Base-by-base conservation (phyloP, 1,140 invertebrate species). In the Adelges cooleyi region DNA sequence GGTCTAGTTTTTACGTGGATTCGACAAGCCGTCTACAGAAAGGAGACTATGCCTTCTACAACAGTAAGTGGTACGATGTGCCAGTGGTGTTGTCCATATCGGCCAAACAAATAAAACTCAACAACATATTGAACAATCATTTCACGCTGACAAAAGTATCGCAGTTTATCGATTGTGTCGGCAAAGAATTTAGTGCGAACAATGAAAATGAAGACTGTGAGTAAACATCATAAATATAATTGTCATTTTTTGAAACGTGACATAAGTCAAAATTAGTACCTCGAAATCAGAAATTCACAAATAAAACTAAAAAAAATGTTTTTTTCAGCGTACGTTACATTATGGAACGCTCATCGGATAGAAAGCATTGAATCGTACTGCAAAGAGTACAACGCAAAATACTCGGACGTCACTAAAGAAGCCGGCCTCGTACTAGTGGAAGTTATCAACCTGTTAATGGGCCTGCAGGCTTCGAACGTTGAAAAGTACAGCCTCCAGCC, bases 401-500 rank as follows among this genome's bases (percentile, higher is more conserved):
- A 81, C 27, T 77, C 79, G 4, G 67, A 62, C 20, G 42, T 69
- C 15, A 72, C 27, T 11, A 75, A 77, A n/a, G 80, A 81, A 49
- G 77, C 77, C 33, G 81, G 79, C 51, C 87, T 92, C 71, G 79
- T 90, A 38, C 79, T 91, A 73, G 76, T 91, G 49, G 89, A 92
- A 73, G 75, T 90, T 42, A 83, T 91, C 1, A 87, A 86, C 67
- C 85, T 85, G 0, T 74, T 91, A 44, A 91, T 90, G 72, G 84
- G 82, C 70, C 77, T 92, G n/a, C 88, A 91, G 73, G 86, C 87
- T 2, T 82, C 87, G 65, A 88, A 88, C 2, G 82, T 89, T 18
- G 88, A 91, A 10, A 40, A 48, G 17, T 53, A 67, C n/a, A 65
- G 29, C 3, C 22, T 56, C n/a, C n/a, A 66, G 27, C 40, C 38